Evolutionary conservation across 2,797 vertebrate genomes (phyloP).

Genomic region (Leuciscus waleckii): DNA sequence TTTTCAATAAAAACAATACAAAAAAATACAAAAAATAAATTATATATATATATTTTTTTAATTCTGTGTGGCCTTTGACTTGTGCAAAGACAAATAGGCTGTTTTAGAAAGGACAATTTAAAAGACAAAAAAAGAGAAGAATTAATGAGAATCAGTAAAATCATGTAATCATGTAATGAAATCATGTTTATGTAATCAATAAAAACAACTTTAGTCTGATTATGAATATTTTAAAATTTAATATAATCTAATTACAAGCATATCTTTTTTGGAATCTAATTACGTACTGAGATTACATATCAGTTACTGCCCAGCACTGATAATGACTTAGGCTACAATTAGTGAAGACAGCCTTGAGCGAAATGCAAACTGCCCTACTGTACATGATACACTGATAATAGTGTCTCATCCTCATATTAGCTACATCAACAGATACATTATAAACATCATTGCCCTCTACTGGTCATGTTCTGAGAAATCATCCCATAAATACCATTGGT

Average conservation of each 20-base stretch:
- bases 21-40: too few relatives aligned
- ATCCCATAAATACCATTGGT: not conserved
- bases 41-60: too few relatives aligned
- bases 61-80: too few relatives aligned
- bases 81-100: not conserved
- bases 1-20: too few relatives aligned
- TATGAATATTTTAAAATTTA: not conserved
- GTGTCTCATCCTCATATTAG: not conserved
- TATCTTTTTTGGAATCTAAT: not conserved
- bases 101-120: not conserved
- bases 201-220: not conserved
- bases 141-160: not conserved
- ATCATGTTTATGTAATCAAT: not conserved
- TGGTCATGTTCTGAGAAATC: not conserved
- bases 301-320: not conserved
- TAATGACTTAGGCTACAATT: not conserved
- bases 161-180: too few relatives aligned
- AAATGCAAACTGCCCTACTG: not conserved
- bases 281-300: not conserved
- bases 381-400: not conserved
- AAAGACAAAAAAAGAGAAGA: not conserved
- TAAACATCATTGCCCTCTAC: constrained; percentile 33
- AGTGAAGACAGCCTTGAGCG: not conserved
- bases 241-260: not conserved
- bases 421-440: not conserved